A percentile compares a stretch with the other conserved stretches of the same genome.
phyloP scores from a whole-genome alignment of 2,797 vertebrate genomes.

The Liasis olivaceus region DNA sequence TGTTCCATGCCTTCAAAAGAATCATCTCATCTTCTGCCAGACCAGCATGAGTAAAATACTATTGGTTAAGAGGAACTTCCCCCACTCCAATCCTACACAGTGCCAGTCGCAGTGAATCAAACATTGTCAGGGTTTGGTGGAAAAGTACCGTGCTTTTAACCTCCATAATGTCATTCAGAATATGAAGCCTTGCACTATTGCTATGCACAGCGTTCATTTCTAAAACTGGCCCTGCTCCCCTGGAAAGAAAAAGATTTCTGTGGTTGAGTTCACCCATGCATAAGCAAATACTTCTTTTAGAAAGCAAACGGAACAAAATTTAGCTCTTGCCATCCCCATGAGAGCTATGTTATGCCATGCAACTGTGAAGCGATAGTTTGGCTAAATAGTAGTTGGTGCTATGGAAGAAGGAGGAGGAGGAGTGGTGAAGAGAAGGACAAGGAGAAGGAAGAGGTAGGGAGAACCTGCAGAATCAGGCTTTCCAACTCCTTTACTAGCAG shows the following conservation, averaged over 20 bases:
- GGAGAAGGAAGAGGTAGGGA: neutral
- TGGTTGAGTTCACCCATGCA: neutral
- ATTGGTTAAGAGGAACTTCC: constrained; percentile 12
- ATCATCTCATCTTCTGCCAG: constrained; percentile 58
- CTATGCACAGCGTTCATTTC: neutral
- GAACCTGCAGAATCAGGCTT: neutral
- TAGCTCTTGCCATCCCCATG: neutral
- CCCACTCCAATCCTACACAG: constrained; percentile 28
- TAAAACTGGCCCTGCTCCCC: neutral
- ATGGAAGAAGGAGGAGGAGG: neutral
- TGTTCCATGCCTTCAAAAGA: constrained; percentile 30
- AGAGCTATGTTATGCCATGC: neutral
- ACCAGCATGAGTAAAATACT: constrained; percentile 57
- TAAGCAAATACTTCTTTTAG: neutral
- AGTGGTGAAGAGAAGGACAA: neutral
- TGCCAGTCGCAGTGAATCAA: constrained; percentile 54
- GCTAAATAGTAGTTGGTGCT: neutral
- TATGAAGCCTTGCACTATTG: constrained; percentile 7
- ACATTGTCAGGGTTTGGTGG: neutral
- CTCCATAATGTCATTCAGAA: neutral
- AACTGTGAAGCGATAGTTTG: neutral
- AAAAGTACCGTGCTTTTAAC: constrained; percentile 33
- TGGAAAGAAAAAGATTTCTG: neutral
- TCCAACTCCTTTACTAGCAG: neutral
- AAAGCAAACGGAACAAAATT: neutral